phyloP scores from a whole-genome alignment of 2,113 vertebrate species.

The Oryzias javanicus region DNA sequence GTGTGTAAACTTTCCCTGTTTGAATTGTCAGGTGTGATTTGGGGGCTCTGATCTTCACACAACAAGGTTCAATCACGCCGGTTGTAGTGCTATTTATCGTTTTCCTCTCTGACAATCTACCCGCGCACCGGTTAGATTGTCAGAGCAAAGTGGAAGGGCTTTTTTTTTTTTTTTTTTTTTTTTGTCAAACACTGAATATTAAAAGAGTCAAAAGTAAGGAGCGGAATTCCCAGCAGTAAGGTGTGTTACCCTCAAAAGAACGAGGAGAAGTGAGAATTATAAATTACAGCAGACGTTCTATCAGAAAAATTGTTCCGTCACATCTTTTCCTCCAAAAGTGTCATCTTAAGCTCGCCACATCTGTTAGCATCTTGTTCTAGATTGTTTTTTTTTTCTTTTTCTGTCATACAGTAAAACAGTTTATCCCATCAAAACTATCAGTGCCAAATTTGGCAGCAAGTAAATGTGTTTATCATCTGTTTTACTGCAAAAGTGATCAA shows the following conservation, averaged over 20 bases:
- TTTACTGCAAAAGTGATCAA: constrained; percentile 9
- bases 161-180: constrained; percentile 28
- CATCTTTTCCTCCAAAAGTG: constrained; percentile 27
- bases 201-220: constrained; percentile 57
- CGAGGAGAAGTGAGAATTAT: constrained; percentile 51
- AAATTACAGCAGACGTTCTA: constrained; percentile 55
- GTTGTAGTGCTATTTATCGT: constrained; percentile 73
- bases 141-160: constrained; percentile 35
- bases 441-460: constrained; percentile 60
- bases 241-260: constrained; percentile 57
- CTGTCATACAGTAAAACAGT: constrained; percentile 42
- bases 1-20: constrained; percentile 77
- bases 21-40: constrained; percentile 98
- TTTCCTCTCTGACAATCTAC: constrained; percentile 58
- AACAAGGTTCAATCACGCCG: constrained; percentile 79
- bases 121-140: constrained; percentile 11
- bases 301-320: constrained; percentile 44
- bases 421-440: constrained; percentile 47
- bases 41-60: constrained; percentile 90
- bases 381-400: constrained; percentile 33
- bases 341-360: constrained; percentile 41
- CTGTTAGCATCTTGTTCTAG: constrained; percentile 60
- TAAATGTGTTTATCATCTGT: constrained; percentile 57
- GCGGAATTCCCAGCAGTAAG: constrained; percentile 68
- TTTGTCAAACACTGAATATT: constrained; percentile 64